These are phyloP conservation scores for Choloepus hoffmanni DNA, from an alignment of 2,113 vertebrate genomes.

Conservation along the genomic window DNA sequence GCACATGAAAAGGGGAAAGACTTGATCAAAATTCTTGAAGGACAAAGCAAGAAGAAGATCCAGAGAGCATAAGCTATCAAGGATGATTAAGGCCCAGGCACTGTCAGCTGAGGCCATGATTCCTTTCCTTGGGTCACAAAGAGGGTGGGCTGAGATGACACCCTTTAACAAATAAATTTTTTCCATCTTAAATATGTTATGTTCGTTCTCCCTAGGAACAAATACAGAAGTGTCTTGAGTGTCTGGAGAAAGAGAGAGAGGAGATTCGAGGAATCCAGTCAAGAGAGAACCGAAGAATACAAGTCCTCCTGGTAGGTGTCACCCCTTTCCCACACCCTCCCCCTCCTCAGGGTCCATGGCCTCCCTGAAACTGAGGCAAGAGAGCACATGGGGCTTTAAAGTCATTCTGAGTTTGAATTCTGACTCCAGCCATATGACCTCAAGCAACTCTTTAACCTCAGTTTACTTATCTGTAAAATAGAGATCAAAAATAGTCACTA, in stretches of 20 bases:
- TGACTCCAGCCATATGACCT: background rate
- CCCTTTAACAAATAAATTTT: background rate
- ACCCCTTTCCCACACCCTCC: fast-evolving
- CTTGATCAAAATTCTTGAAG: background rate
- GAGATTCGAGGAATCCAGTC: slow-evolving; percentile 71
- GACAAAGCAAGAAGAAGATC: background rate
- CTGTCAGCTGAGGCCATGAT: background rate
- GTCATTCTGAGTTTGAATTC: background rate
- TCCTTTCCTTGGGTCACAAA: background rate
- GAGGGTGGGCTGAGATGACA: background rate
- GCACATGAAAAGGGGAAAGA: background rate
- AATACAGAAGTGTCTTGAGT: slow-evolving; percentile 77
- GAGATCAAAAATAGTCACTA: background rate
- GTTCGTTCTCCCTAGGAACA: slow-evolving; percentile 73
- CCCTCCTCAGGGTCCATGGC: background rate
- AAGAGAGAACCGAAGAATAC: slow-evolving; percentile 76
- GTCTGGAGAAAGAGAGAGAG: slow-evolving; percentile 74
- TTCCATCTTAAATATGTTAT: background rate
- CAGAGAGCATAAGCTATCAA: background rate
- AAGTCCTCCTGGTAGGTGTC: slow-evolving; percentile 74
- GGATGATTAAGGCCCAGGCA: background rate
- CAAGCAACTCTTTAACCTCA: background rate
- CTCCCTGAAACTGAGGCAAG: background rate
- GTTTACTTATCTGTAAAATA: slow-evolving; percentile 27
- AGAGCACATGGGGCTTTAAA: background rate